Evolutionary conservation across 2,888 invertebrate genomes (phyloP), one percentile per base, ranked within the genome.

Genomic region (Aleiodes leptofemur): DNA sequence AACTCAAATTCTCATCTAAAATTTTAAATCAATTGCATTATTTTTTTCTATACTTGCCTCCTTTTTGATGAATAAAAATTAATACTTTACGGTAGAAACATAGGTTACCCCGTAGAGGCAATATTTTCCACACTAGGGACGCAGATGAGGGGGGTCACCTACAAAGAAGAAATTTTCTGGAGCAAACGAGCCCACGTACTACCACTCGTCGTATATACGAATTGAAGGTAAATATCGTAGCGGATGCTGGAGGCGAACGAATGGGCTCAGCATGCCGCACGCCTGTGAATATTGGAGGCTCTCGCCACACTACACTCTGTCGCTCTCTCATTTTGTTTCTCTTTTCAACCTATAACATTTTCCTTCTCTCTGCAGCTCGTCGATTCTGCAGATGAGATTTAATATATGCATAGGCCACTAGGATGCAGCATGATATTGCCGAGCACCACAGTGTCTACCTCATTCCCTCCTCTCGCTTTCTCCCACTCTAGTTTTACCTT

Each of bases 341-440:
- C 43, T 11, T 9, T 9, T 43, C 43, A 43, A 43, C 43, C 43
- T 43, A 38, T 31, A n/a, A 61, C n/a, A 13, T 50, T 56, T 57
- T 56, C 43, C 5, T 23, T 9, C 56, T 13, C 56, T 56, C 56
- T 70, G 43, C 43, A 43, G 59, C 31, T 34, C 57, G 68, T 68
- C 68, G 50, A 68, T 73, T 68, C 50, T 31, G 34, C 48, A 56
- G 68, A 73, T 73, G 57, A 57, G 68, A 73, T 73, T 73, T 68
- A 73, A 73, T 73, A 69, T 73, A 73, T 73, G 68, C 73, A 68
- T 68, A 57, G 50, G 57, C 73, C 68, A 68, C 68, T 16, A 16
- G 68, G 57, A 57, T 57, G 57, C 56, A 13, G 53, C 72, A 53
- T 56, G 50, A 57, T 73, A 73, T 73, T 73, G 56, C 57, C 57